Conservation (phyloP, 2,888 invertebrate species). For the Rhingia campestris region DNA sequence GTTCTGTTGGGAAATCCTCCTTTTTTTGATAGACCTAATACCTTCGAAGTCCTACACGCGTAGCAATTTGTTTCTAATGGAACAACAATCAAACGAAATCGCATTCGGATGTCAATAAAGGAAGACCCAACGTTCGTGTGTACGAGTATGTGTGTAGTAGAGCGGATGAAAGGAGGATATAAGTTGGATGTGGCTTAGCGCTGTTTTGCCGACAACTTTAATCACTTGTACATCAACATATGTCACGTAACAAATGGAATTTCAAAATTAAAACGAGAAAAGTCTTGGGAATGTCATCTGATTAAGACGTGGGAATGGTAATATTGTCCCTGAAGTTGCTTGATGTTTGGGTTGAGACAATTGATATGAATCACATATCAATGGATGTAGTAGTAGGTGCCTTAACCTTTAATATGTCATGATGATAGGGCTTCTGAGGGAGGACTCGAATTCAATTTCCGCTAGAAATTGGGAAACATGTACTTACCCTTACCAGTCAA, state of each 20-base stretch:
- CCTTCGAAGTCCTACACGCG: conserved; percentile 4
- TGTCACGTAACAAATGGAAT: conserved; percentile 59
- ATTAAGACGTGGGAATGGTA: conserved; percentile 6
- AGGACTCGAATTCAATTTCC: too few relatives aligned
- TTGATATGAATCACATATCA: too few relatives aligned
- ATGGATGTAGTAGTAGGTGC: too few relatives aligned
- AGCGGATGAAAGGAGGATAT: not conserved
- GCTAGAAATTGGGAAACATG: too few relatives aligned
- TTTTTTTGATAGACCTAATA: not conserved
- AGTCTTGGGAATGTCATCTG: conserved; percentile 4
- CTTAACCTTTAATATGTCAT: too few relatives aligned
- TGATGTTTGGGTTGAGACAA: not conserved
- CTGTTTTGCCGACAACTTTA: conserved; percentile 11
- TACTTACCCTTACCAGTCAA: too few relatives aligned
- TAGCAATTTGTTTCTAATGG: conserved; percentile 8
- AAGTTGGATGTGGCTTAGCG: conserved; percentile 7
- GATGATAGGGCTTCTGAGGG: too few relatives aligned
- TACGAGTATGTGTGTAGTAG: too few relatives aligned
- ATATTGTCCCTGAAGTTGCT: not conserved
- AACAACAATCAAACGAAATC: conserved; percentile 19
- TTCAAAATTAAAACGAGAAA: conserved; percentile 27
- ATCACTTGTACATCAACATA: conserved; percentile 31
- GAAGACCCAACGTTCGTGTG: not conserved
- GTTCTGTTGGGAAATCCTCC: not conserved
- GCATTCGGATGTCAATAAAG: not conserved